A percentile compares a stretch with the other conserved stretches of the same genome.
Evolutionary conservation across 2,888 invertebrate species (phyloP).

Genomic region (Zhengitettix transpicula): DNA sequence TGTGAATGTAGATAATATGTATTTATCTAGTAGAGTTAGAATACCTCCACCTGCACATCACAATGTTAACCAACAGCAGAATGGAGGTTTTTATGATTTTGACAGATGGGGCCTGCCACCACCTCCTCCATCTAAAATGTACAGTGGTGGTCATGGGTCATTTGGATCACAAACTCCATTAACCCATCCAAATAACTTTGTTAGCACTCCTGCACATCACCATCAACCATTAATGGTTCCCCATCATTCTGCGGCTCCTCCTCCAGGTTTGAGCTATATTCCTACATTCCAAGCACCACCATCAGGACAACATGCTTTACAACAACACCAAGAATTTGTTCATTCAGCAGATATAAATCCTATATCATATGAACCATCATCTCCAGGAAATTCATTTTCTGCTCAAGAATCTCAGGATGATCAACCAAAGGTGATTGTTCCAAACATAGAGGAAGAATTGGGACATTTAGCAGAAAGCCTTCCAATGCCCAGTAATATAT

Average conservation of each 20-base stretch:
- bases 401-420: constrained; percentile 29
- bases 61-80: constrained; percentile 37
- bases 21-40: constrained; percentile 31
- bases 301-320: constrained; percentile 34
- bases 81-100: constrained; percentile 61
- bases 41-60: constrained; percentile 59
- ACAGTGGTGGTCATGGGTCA: constrained; percentile 37
- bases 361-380: constrained; percentile 40
- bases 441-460: constrained; percentile 77
- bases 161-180: constrained; percentile 40
- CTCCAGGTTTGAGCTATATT: constrained; percentile 41
- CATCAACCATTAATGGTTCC: constrained; percentile 49
- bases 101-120: constrained; percentile 65
- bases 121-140: constrained; percentile 46
- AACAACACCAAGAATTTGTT: constrained; percentile 45
- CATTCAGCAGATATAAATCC: constrained; percentile 45
- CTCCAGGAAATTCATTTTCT: constrained; percentile 18
- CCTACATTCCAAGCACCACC: constrained; percentile 54
- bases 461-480: constrained; percentile 51
- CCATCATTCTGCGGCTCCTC: constrained; percentile 41
- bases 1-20: constrained; percentile 22
- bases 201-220: constrained; percentile 32
- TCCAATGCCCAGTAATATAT: constrained; percentile 6
- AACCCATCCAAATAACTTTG: constrained; percentile 32
- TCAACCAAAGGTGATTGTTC: constrained; percentile 71